These are phyloP conservation scores for Helarctos malayanus DNA, from an alignment of 2,797 vertebrate species.

Conservation along the genomic window DNA sequence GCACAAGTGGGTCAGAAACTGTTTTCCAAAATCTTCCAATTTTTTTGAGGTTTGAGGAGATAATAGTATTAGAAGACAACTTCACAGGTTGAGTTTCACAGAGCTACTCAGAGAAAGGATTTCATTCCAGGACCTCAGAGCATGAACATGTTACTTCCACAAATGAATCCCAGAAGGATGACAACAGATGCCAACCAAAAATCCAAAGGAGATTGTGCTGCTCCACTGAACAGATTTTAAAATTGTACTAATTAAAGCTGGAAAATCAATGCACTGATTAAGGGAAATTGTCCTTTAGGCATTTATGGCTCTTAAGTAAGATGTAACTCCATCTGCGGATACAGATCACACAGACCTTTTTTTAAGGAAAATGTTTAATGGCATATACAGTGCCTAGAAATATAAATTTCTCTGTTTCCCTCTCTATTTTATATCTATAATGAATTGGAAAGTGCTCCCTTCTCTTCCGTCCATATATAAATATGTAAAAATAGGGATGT, in stretches of 20 bases:
- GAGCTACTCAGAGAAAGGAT: background rate
- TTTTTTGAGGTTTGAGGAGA: slow-evolving; percentile 15
- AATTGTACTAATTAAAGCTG: slow-evolving; percentile 56
- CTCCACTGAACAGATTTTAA: slow-evolving; percentile 22
- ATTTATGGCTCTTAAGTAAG: slow-evolving; percentile 40
- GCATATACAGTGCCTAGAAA: background rate
- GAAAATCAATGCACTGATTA: slow-evolving; percentile 59
- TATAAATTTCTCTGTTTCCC: background rate
- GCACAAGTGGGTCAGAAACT: background rate
- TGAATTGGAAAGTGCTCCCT: background rate
- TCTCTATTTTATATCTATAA: background rate
- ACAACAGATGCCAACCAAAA: slow-evolving; percentile 49
- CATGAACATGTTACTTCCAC: background rate
- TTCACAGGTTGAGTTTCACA: slow-evolving; percentile 16
- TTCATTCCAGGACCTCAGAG: background rate
- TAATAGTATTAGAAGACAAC: slow-evolving; percentile 39
- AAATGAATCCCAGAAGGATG: slow-evolving; percentile 56
- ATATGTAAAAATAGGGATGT: background rate
- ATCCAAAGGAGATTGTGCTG: background rate
- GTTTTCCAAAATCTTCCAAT: slow-evolving; percentile 36
- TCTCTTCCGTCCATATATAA: background rate
- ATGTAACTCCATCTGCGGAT: background rate
- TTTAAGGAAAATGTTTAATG: slow-evolving; percentile 51
- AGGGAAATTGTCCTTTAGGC: slow-evolving; percentile 32
- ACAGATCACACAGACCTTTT: background rate